phyloP scores from a whole-genome alignment of 2,888 invertebrate genomes.

The Antheraea assamensis region DNA sequence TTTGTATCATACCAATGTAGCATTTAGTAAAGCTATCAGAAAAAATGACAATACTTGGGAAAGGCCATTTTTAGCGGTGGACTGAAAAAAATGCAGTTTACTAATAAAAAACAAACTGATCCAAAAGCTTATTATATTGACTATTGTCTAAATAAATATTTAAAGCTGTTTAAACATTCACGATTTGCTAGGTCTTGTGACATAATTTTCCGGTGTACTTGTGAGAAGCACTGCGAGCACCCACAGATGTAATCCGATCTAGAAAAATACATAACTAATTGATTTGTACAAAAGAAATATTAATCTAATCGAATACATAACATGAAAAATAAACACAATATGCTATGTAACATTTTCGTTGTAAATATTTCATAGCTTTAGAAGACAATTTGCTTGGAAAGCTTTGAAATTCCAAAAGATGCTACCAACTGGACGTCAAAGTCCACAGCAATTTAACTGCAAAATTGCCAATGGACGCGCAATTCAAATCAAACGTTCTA shows the following conservation, averaged over 20 bases:
- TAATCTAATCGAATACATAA: too few relatives aligned
- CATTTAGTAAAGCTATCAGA: not conserved
- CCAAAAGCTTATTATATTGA: not conserved
- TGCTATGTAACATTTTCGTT: too few relatives aligned
- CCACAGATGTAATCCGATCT: conserved; percentile 91
- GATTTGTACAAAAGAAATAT: not conserved
- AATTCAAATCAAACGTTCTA: too few relatives aligned
- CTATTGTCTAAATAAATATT: conserved; percentile 18
- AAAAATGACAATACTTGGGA: not conserved
- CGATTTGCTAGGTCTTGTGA: conserved; percentile 45
- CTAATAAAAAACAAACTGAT: not conserved
- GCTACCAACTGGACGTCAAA: too few relatives aligned
- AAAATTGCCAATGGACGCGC: too few relatives aligned
- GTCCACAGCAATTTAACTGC: too few relatives aligned
- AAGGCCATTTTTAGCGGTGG: not conserved
- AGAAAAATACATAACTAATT: conserved; percentile 35
- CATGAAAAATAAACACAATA: too few relatives aligned
- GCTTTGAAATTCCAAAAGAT: too few relatives aligned
- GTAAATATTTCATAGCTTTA: too few relatives aligned
- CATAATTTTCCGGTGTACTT: conserved; percentile 81
- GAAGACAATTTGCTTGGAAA: too few relatives aligned
- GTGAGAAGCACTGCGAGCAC: conserved; percentile 90
- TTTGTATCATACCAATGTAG: not conserved
- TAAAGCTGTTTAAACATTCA: conserved; percentile 34
- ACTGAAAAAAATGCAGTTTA: not conserved